Conservation (phyloP, 2,797 vertebrate genomes). For the Scomberomorus guttatus region DNA sequence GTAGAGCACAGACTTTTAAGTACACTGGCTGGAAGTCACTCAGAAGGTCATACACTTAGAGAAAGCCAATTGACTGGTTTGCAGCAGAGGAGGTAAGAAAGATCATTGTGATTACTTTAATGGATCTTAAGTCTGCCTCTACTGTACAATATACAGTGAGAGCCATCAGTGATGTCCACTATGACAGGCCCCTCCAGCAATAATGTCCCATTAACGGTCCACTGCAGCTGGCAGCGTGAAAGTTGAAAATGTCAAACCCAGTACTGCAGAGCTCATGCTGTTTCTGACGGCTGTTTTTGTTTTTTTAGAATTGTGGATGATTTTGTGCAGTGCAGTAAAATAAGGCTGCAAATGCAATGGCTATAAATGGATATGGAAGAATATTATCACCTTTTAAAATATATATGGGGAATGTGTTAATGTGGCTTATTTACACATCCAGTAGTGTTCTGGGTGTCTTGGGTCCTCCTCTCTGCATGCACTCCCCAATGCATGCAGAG, state of each 20-base stretch:
- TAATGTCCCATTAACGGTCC: conserved; percentile 19
- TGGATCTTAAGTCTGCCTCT: conserved; percentile 21
- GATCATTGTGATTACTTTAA: conserved; percentile 47
- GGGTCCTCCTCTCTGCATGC: too few relatives aligned
- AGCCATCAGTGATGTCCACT: not conserved
- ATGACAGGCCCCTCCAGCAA: not conserved
- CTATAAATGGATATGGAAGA: not conserved
- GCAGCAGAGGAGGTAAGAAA: conserved; percentile 25
- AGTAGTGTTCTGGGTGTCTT: too few relatives aligned
- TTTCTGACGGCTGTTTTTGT: not conserved
- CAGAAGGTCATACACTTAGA: conserved; percentile 46
- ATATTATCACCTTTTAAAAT: too few relatives aligned
- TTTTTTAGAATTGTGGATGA: too few relatives aligned
- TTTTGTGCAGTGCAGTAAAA: conserved; percentile 7
- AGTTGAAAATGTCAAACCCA: conserved; percentile 28
- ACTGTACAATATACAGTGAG: not conserved
- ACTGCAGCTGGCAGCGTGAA: conserved; percentile 9
- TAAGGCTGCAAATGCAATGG: not conserved
- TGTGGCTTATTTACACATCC: too few relatives aligned
- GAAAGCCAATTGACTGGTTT: conserved; percentile 44
- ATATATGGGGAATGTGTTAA: too few relatives aligned
- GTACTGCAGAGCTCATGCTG: not conserved
- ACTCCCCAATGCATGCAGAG: too few relatives aligned
- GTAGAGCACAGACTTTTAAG: conserved; percentile 46
- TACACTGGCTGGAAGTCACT: conserved; percentile 52